Evolutionary conservation across 2,888 invertebrate genomes (phyloP).

Genomic region (Elegia similella): DNA sequence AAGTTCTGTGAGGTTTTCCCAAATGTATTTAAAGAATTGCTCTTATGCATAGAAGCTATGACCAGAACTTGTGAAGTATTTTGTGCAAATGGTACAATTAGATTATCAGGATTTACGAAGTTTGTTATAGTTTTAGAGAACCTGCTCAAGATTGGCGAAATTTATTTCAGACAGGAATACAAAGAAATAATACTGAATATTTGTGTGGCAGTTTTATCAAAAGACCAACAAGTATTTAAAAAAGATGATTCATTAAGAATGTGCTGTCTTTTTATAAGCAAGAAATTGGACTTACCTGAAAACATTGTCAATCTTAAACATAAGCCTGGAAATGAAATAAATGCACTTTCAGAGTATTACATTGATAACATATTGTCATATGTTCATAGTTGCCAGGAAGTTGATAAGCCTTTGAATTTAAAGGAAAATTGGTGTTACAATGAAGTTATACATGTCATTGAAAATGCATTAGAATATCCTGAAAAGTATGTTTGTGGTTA

Average conservation of each 20-base stretch:
- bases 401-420: constrained; percentile 27
- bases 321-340: constrained; percentile 51
- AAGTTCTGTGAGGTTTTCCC: constrained; percentile 49
- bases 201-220: constrained; percentile 43
- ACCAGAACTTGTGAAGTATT: constrained; percentile 48
- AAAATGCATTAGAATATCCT: constrained; percentile 43
- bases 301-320: constrained; percentile 47
- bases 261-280: constrained; percentile 51
- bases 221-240: constrained; percentile 32
- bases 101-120: constrained; percentile 40
- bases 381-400: constrained; percentile 32
- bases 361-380: constrained; percentile 42
- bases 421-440: constrained; percentile 53
- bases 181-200: constrained; percentile 45
- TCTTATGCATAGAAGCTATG: constrained; percentile 49
- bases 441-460: constrained; percentile 45
- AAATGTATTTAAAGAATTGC: constrained; percentile 41
- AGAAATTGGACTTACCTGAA: constrained; percentile 43
- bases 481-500: constrained; percentile 41
- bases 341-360: constrained; percentile 47
- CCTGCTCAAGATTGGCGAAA: constrained; percentile 41
- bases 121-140: constrained; percentile 44
- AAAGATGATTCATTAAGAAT: constrained; percentile 50
- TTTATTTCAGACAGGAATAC: constrained; percentile 30
- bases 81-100: constrained; percentile 58